Evolutionary conservation across 35 echinoderm and acorn worm genomes (phyloP).

Genomic region (Lytechinus pictus): DNA sequence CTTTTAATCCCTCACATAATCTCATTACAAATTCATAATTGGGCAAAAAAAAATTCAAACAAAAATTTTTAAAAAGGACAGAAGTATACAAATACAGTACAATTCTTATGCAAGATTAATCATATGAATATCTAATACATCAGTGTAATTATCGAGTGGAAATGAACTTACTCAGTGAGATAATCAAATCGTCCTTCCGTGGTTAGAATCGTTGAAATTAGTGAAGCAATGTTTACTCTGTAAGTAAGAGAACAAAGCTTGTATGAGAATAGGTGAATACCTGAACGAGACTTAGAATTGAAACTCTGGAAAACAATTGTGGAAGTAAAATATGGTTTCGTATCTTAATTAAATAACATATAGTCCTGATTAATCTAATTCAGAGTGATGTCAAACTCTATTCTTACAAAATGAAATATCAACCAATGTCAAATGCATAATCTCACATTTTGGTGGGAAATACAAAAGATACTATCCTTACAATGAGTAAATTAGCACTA

Average conservation of each 20-base stretch:
- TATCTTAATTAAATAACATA: no score
- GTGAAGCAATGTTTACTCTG: conserved; percentile 48
- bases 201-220: conserved; percentile 14
- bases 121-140: neutral
- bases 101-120: no score
- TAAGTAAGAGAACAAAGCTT: neutral
- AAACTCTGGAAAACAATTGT: neutral
- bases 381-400: no score
- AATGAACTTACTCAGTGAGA: conserved; percentile 38
- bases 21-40: neutral
- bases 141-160: neutral
- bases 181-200: conserved; percentile 44
- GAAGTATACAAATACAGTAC: neutral
- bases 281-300: neutral
- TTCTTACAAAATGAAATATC: no score
- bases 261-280: neutral
- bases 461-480: no score
- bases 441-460: no score
- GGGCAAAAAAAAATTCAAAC: neutral
- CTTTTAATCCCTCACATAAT: no score
- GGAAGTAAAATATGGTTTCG: no score
- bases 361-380: no score
- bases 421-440: no score
- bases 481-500: no score
- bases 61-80: neutral